phyloP scores from a whole-genome alignment of 2,113 vertebrate genomes.

The Prionailurus viverrinus region DNA sequence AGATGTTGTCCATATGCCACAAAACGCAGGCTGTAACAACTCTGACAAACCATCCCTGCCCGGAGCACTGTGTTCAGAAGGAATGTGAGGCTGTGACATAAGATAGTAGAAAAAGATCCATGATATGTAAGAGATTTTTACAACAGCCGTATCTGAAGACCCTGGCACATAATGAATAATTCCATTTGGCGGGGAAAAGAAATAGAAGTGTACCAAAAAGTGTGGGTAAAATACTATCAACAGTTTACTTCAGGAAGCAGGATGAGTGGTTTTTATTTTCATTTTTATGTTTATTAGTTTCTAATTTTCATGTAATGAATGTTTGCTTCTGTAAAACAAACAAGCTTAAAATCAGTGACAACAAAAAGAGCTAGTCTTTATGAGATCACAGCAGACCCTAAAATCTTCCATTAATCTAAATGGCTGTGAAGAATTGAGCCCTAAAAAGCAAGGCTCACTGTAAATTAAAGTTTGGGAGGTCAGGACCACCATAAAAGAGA shows the following conservation, averaged over 20 bases:
- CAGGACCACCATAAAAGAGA: background rate
- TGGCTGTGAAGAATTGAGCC: background rate
- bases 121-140: background rate
- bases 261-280: background rate
- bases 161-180: background rate
- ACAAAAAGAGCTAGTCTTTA: background rate
- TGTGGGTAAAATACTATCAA: background rate
- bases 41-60: background rate
- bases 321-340: background rate
- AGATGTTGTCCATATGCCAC: background rate
- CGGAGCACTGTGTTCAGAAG: background rate
- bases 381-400: background rate
- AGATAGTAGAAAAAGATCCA: background rate
- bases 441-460: background rate
- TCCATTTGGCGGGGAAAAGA: background rate
- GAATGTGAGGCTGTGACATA: background rate
- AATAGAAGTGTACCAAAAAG: background rate
- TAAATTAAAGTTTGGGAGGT: background rate
- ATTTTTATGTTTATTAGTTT: background rate
- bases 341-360: background rate
- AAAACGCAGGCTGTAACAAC: background rate
- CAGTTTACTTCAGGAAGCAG: background rate
- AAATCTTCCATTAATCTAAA: background rate
- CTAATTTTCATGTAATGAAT: background rate
- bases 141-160: background rate